Percentiles rank a stretch among this genome's conserved stretches.
Conservation (phyloP, 1,140 invertebrate genomes). For the Condylostylus longicornis region DNA sequence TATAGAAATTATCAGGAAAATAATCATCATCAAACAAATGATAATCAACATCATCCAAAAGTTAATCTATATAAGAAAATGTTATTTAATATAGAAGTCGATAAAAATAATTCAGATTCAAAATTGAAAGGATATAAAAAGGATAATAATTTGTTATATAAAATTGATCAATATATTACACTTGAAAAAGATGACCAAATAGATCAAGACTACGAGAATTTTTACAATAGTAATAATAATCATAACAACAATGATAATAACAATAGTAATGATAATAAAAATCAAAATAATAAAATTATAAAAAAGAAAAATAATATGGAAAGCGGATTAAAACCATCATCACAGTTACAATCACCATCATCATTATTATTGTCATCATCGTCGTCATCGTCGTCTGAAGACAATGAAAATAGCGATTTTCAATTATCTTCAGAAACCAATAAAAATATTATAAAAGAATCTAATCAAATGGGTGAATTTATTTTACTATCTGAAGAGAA, state of each 20-base stretch:
- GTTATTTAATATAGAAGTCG: not conserved
- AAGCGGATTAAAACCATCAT: not conserved
- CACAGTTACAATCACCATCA: not conserved
- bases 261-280: not conserved
- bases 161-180: constrained; percentile 12
- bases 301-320: not conserved
- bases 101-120: not conserved
- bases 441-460: too few species aligned
- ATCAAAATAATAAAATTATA: constrained; percentile 5
- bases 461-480: too few species aligned
- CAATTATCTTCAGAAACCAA: too few species aligned
- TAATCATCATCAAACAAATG: constrained; percentile 3
- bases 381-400: not conserved
- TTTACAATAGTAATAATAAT: constrained; percentile 3
- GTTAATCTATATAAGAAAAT: not conserved
- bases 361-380: not conserved
- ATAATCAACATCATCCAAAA: constrained; percentile 1
- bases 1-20: constrained; percentile 1
- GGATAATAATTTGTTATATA: constrained; percentile 25
- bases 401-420: not conserved
- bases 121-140: constrained; percentile 8
- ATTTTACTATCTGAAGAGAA: too few species aligned
- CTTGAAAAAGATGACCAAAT: constrained; percentile 3
- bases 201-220: not conserved
- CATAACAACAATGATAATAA: constrained; percentile 8